Conservation (phyloP, 2,888 invertebrate species). For the Pristionchus exspectatus region DNA sequence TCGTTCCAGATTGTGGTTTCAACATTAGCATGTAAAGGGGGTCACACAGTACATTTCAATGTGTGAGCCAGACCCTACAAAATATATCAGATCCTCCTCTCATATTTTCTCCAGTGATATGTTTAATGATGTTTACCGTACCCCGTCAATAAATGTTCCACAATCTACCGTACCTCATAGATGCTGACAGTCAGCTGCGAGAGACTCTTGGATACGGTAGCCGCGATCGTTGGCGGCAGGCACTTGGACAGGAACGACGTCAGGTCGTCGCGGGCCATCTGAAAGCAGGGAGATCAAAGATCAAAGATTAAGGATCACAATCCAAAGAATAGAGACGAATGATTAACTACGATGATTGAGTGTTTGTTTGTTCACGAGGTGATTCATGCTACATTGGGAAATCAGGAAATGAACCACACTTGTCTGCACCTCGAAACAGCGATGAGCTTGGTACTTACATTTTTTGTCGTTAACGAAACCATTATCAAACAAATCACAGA, state of each 20-base stretch:
- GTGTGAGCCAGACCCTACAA: background rate
- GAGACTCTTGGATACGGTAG: conserved; percentile 49
- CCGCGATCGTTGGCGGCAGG: conserved; percentile 78
- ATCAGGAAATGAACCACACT: background rate
- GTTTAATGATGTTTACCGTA: too few relatives aligned
- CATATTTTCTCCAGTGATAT: too few relatives aligned
- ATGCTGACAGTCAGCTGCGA: conserved; percentile 30
- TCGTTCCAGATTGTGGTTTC: background rate
- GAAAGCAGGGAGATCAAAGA: background rate
- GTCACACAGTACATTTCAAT: too few relatives aligned
- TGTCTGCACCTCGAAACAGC: background rate
- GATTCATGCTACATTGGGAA: background rate
- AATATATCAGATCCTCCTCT: too few relatives aligned
- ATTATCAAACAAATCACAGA: too few relatives aligned
- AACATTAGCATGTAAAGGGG: too few relatives aligned
- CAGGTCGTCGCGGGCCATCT: conserved; percentile 79
- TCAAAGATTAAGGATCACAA: background rate
- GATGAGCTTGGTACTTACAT: background rate
- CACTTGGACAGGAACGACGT: conserved; percentile 79
- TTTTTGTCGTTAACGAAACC: too few relatives aligned
- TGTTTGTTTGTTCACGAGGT: background rate
- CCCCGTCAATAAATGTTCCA: too few relatives aligned
- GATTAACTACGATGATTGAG: too few relatives aligned
- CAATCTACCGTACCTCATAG: conserved; percentile 53
- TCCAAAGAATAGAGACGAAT: background rate